Conservation (phyloP, 2,113 vertebrate species). For the Mormoops blainvillei region DNA sequence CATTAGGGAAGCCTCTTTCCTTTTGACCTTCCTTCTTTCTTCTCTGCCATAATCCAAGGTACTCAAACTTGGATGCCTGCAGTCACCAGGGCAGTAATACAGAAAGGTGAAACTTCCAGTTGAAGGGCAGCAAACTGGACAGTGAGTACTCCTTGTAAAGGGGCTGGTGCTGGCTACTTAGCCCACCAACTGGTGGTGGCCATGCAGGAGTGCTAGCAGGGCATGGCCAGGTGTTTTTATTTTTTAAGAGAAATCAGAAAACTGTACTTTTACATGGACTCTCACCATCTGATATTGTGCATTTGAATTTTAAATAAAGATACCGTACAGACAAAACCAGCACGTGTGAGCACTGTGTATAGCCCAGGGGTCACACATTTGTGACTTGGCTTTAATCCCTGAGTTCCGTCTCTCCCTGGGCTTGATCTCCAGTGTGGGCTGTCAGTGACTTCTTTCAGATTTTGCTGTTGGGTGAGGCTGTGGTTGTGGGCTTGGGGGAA, state of each 20-base stretch:
- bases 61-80: background rate
- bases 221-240: background rate
- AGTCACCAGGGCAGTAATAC: background rate
- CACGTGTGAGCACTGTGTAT: background rate
- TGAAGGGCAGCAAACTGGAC: background rate
- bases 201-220: background rate
- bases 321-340: background rate
- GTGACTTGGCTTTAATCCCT: background rate
- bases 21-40: background rate
- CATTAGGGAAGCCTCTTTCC: background rate
- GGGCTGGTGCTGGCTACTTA: background rate
- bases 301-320: conserved; percentile 15
- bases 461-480: background rate
- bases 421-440: background rate
- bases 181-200: background rate
- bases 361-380: background rate
- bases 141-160: background rate
- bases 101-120: background rate
- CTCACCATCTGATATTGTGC: background rate
- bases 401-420: background rate
- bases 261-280: background rate
- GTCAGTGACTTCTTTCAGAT: background rate
- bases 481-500: background rate
- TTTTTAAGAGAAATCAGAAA: conserved; percentile 18
- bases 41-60: background rate